Conservation (phyloP, 37 sponge, comb jelly and placozoan species). For the Crambe crambe region DNA sequence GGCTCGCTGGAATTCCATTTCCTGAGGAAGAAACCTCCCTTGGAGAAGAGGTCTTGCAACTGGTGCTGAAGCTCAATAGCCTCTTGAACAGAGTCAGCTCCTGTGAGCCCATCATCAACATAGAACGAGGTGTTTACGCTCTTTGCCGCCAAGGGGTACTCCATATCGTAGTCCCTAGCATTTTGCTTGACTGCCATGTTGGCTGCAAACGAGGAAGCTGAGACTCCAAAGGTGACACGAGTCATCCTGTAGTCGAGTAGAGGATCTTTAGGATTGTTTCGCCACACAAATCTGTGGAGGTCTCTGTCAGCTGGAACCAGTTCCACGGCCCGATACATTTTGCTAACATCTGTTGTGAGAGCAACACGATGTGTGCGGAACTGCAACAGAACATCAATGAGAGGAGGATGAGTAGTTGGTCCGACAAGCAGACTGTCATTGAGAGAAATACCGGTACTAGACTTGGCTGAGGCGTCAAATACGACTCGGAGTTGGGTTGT, state of each 20-base stretch:
- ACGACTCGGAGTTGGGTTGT: too few species aligned
- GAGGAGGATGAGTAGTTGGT: slow-evolving; percentile 45
- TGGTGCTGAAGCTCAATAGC: slow-evolving; percentile 24
- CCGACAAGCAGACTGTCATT: slow-evolving; percentile 39
- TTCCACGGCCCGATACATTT: not conserved
- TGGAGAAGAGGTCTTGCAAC: not conserved
- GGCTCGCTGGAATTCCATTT: slow-evolving; percentile 54
- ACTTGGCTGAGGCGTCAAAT: too few species aligned
- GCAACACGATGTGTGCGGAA: too few species aligned
- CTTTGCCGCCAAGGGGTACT: slow-evolving; percentile 7
- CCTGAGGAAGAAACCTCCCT: slow-evolving; percentile 27
- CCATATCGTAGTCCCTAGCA: not conserved
- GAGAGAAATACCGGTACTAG: slow-evolving; percentile 45
- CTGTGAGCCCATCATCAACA: slow-evolving; percentile 30
- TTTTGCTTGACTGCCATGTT: slow-evolving; percentile 61
- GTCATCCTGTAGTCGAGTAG: slow-evolving; percentile 46
- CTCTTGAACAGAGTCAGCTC: slow-evolving; percentile 28
- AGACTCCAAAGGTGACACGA: slow-evolving; percentile 55
- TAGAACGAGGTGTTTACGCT: slow-evolving; percentile 21
- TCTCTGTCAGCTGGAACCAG: slow-evolving; percentile 13
- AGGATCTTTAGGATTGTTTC: not conserved
- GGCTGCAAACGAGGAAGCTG: slow-evolving; percentile 33
- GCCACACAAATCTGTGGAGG: slow-evolving; percentile 51
- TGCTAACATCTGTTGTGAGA: not conserved
- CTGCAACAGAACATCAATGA: too few species aligned